phyloP scores from a whole-genome alignment of 2,797 vertebrate genomes.

The Platyrinchus mystaceus region DNA sequence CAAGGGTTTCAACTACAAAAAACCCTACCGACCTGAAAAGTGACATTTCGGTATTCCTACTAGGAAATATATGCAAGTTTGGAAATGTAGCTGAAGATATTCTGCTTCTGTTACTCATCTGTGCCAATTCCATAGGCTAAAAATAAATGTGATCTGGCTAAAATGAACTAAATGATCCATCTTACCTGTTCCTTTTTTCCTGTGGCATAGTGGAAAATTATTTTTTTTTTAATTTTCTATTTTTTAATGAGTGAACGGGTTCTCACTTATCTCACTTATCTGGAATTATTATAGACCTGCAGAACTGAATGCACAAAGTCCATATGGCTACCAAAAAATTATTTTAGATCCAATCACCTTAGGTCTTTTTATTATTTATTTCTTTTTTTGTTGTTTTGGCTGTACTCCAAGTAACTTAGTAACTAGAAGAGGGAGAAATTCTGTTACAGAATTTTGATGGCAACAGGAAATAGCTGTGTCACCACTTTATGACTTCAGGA shows the following conservation, averaged over 20 bases:
- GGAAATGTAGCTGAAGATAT: conserved; percentile 5
- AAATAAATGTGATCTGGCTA: conserved; percentile 63
- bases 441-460: conserved; percentile 58
- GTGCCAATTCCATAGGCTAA: conserved; percentile 43
- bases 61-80: neutral
- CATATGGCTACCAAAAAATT: neutral
- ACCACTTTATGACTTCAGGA: conserved; percentile 60
- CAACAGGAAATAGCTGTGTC: conserved; percentile 68
- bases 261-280: neutral
- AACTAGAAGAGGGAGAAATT: conserved; percentile 49
- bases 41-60: neutral
- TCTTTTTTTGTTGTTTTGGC: neutral
- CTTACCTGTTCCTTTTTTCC: conserved; percentile 62
- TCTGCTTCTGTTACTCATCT: conserved; percentile 20
- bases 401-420: conserved; percentile 49
- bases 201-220: conserved; percentile 50
- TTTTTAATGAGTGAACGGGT: neutral
- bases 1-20: neutral
- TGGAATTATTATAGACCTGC: neutral
- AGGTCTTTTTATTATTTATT: too few species aligned
- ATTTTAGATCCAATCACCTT: neutral
- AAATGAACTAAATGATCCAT: conserved; percentile 22
- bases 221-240: neutral
- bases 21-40: neutral
- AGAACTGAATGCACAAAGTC: neutral